Conservation (phyloP, 1,140 invertebrate genomes). For the Achatina immaculata region DNA sequence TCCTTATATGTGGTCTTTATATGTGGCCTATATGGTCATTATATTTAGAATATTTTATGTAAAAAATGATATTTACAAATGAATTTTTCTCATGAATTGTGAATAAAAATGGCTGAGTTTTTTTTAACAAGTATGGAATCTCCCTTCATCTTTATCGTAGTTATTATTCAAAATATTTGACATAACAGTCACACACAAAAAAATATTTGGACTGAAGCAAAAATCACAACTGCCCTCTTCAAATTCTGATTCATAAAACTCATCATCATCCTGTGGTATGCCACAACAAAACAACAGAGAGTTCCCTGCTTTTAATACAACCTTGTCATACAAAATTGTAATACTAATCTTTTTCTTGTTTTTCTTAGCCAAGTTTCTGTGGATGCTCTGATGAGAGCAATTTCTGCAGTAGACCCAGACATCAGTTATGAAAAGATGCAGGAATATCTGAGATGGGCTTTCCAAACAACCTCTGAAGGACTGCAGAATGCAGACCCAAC, state of each 20-base stretch:
- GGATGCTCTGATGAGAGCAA: conserved; percentile 61
- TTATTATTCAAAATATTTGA: not conserved
- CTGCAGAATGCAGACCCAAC: conserved; percentile 54
- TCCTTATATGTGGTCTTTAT: too few species aligned
- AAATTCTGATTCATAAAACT: not conserved
- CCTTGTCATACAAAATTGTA: too few species aligned
- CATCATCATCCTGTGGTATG: too few species aligned
- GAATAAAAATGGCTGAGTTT: too few species aligned
- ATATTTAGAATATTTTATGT: too few species aligned
- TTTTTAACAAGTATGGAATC: not conserved
- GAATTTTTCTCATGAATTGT: too few species aligned
- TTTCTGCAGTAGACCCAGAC: conserved; percentile 63
- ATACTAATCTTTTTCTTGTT: too few species aligned
- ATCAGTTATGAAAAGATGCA: conserved; percentile 59
- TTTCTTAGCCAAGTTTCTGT: conserved; percentile 61
- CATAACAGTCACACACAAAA: not conserved
- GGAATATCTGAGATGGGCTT: conserved; percentile 63
- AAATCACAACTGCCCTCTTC: not conserved
- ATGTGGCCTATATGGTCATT: too few species aligned
- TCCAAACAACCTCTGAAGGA: conserved; percentile 48
- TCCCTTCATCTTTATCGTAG: not conserved
- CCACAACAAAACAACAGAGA: too few species aligned
- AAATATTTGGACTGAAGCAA: not conserved
- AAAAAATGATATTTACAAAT: too few species aligned
- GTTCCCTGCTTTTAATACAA: too few species aligned